phyloP scores from a whole-genome alignment of 2,797 vertebrate genomes.

The Aeoliscus strigatus region DNA sequence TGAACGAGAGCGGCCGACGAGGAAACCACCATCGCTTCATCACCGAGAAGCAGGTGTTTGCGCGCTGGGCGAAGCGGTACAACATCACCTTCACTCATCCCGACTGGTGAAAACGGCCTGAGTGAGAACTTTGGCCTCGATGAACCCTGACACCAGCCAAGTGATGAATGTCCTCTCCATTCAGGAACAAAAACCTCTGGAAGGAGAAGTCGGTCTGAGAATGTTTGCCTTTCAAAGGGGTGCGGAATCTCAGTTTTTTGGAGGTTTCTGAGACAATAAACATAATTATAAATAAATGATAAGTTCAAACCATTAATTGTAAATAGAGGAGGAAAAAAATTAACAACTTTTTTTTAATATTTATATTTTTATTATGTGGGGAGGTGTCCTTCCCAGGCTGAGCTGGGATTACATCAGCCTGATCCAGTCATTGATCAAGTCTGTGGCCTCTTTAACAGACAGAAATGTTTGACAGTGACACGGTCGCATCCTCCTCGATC shows the following conservation, averaged over 20 bases:
- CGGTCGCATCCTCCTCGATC: no score
- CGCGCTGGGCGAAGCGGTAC: constrained; percentile 89
- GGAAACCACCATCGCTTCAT: constrained; percentile 98
- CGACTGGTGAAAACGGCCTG: constrained; percentile 71
- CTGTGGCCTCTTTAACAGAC: constrained; percentile 12
- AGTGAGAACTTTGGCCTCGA: neutral
- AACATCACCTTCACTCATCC: constrained; percentile 93
- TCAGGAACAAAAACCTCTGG: neutral
- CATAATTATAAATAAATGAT: no score
- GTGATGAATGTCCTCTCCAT: constrained; percentile 2
- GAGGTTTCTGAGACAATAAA: constrained; percentile 12
- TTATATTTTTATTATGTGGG: constrained; percentile 55
- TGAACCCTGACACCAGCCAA: constrained; percentile 6
- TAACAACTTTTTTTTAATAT: constrained; percentile 62
- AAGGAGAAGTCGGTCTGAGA: neutral
- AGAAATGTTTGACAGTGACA: neutral
- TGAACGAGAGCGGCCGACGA: constrained; percentile 83
- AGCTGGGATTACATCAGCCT: constrained; percentile 16
- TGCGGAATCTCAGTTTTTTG: constrained; percentile 8
- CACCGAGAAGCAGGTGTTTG: constrained; percentile 95
- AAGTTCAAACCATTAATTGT: no score
- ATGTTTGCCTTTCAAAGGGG: constrained; percentile 9
- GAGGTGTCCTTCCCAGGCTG: constrained; percentile 14
- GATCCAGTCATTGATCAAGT: constrained; percentile 11
- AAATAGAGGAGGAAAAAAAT: constrained; percentile 45